Conservation (phyloP, 1,140 invertebrate genomes). For the Lethocerus indicus region DNA sequence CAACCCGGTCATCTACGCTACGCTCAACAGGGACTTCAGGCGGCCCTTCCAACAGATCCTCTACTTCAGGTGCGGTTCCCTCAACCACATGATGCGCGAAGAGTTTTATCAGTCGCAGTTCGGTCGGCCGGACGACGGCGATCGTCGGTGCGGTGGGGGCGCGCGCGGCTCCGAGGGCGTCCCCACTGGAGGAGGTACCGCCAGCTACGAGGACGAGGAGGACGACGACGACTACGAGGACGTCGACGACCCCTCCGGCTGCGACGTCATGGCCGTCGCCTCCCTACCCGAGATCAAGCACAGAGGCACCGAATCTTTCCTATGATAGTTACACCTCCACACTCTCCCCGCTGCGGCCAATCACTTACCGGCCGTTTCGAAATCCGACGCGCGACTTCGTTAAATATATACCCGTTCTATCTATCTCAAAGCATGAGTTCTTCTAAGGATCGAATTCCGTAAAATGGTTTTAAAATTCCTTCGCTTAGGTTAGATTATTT, state of each 20-base stretch:
- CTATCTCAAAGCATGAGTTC: too few species aligned
- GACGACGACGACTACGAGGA: slow-evolving; percentile 10
- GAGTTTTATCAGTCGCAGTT: slow-evolving; percentile 86
- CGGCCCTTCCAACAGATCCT: slow-evolving; percentile 83
- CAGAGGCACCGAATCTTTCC: slow-evolving; percentile 12
- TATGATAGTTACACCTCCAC: slow-evolving; percentile 28
- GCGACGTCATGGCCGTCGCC: slow-evolving; percentile 5
- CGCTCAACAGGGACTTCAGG: slow-evolving; percentile 79
- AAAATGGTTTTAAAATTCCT: too few species aligned
- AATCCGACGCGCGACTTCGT: too few species aligned
- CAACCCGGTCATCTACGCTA: slow-evolving; percentile 89
- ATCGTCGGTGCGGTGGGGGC: slow-evolving; percentile 7
- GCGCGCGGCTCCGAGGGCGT: slow-evolving; percentile 8
- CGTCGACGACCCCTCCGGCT: slow-evolving; percentile 3
- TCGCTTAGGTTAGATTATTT: too few species aligned
- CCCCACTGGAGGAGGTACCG: too few species aligned
- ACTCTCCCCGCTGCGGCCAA: too few species aligned
- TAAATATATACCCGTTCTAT: too few species aligned
- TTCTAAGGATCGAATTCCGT: too few species aligned
- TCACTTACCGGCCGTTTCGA: too few species aligned
- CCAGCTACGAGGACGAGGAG: slow-evolving; percentile 12
- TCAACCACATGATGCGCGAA: slow-evolving; percentile 81
- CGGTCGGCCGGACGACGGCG: slow-evolving; percentile 40
- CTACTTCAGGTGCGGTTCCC: slow-evolving; percentile 51
- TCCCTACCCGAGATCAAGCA: neutral